Conservation (phyloP, 2,113 vertebrate species). For the Oreochromis spilurus region DNA sequence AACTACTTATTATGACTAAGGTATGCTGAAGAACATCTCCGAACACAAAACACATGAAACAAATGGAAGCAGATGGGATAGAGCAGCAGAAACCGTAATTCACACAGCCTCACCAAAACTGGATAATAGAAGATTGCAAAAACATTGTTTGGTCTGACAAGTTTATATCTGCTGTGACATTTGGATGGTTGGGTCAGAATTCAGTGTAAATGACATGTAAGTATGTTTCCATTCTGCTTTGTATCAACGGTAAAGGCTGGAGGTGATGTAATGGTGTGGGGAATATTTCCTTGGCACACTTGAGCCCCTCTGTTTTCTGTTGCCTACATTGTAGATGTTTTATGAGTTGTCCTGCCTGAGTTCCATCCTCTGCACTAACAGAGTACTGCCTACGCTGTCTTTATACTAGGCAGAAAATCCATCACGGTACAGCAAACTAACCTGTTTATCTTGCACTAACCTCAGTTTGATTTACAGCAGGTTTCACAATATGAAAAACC, state of each 20-base stretch:
- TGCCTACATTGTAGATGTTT: background rate
- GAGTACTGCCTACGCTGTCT: background rate
- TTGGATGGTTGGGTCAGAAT: rapidly evolving
- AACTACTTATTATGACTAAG: background rate
- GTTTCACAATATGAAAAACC: background rate
- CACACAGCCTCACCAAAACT: background rate
- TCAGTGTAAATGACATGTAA: background rate
- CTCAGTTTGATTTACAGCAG: background rate
- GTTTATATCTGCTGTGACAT: background rate
- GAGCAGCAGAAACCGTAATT: background rate
- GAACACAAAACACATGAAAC: background rate
- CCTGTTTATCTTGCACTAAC: background rate
- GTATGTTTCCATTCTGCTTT: background rate
- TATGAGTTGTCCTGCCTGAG: background rate
- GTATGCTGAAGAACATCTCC: background rate
- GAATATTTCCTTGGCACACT: background rate
- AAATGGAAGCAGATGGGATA: background rate
- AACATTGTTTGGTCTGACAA: background rate
- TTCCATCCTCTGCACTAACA: background rate
- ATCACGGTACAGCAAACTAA: background rate
- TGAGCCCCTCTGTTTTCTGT: background rate
- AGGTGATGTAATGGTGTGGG: background rate
- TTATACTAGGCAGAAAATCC: background rate
- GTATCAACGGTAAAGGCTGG: background rate
- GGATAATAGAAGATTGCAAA: background rate